Evolutionary conservation across 2,888 invertebrate species (phyloP).

Genomic region (Chalcosyrphus nemorum): DNA sequence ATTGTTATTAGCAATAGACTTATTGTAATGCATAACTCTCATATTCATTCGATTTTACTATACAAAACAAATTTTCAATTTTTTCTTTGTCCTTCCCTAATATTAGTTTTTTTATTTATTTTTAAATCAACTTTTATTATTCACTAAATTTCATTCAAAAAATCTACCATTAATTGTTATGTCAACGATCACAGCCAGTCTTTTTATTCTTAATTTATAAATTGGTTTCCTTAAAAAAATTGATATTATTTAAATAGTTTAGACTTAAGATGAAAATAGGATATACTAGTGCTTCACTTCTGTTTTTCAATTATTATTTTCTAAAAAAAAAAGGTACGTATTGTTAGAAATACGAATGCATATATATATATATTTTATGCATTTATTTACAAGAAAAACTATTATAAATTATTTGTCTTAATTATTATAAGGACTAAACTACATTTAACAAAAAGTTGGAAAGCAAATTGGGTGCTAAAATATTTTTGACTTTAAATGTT

Average conservation of each 20-base stretch:
- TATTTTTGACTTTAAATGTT: too few relatives aligned
- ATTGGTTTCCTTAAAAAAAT: background rate
- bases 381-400: conserved; percentile 10
- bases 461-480: background rate
- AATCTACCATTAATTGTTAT: conserved; percentile 48
- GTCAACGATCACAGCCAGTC: conserved; percentile 67
- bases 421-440: background rate
- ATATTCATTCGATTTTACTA: background rate
- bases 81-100: too few relatives aligned
- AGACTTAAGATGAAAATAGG: conserved; percentile 19
- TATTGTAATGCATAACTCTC: conserved; percentile 9
- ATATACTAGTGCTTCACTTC: conserved; percentile 32
- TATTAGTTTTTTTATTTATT: too few relatives aligned
- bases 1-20: conserved; percentile 24
- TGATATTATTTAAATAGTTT: conserved; percentile 45
- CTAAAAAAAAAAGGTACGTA: conserved; percentile 34
- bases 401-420: conserved; percentile 2
- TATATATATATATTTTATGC: conserved; percentile 3
- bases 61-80: too few relatives aligned
- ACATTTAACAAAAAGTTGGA: background rate
- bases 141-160: conserved; percentile 51
- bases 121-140: background rate
- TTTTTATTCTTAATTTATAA: conserved; percentile 36
- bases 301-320: background rate
- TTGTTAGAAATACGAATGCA: conserved; percentile 14